phyloP scores from a whole-genome alignment of 1,140 invertebrate genomes.

The Musca vetustissima region DNA sequence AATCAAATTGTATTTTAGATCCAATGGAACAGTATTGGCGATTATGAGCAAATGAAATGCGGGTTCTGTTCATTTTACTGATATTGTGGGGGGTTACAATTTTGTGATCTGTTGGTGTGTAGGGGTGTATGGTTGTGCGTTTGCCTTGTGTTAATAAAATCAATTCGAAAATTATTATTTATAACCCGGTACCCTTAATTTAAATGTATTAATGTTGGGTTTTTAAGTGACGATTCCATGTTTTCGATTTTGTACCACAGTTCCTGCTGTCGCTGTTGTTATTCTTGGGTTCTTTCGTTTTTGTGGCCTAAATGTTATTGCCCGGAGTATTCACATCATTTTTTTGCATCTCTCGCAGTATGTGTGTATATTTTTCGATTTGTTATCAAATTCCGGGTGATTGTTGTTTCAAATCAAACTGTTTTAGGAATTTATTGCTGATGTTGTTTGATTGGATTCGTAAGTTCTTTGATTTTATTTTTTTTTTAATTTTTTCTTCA shows the following conservation, averaged over 20 bases:
- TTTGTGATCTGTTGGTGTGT: too few species aligned
- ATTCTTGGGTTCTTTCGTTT: background rate
- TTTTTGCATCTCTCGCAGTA: background rate
- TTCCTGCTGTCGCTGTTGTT: background rate
- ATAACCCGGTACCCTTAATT: slow-evolving; percentile 13
- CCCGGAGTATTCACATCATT: background rate
- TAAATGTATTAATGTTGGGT: slow-evolving; percentile 15
- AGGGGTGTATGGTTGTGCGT: too few species aligned
- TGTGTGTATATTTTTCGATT: too few species aligned
- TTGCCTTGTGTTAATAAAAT: slow-evolving; percentile 1
- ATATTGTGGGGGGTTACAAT: background rate
- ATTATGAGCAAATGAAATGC: too few species aligned
- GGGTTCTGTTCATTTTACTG: background rate
- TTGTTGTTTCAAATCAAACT: slow-evolving; percentile 1
- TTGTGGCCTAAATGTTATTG: background rate
- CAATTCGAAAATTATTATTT: slow-evolving; percentile 18
- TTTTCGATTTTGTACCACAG: background rate
- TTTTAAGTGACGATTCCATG: slow-evolving; percentile 17
- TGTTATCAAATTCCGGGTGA: too few species aligned
- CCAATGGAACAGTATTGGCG: too few species aligned
- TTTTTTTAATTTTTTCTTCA: background rate
- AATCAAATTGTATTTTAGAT: too few species aligned
- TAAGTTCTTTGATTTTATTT: too few species aligned
- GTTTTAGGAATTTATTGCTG: slow-evolving; percentile 23
- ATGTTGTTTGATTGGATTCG: slow-evolving; percentile 16